Conservation (phyloP, 1,140 invertebrate genomes). For the Brachionus koreanus region DNA sequence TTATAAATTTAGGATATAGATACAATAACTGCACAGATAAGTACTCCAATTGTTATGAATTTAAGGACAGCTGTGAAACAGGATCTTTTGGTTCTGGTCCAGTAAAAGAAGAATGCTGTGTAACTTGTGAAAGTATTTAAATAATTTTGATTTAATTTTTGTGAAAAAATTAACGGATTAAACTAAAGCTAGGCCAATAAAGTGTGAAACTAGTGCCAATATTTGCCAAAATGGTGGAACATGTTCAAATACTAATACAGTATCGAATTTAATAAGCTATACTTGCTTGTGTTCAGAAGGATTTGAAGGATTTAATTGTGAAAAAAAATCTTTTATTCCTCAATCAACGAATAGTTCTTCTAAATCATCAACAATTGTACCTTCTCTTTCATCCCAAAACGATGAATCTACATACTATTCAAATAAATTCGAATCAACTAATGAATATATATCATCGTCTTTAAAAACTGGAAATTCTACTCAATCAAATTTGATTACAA, state of each 20-base stretch:
- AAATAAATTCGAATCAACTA: neutral
- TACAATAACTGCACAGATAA: neutral
- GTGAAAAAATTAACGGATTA: neutral
- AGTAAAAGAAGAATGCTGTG: neutral
- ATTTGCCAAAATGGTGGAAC: constrained; percentile 5
- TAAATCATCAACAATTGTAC: neutral
- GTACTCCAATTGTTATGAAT: neutral
- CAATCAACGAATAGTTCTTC: neutral
- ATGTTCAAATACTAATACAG: neutral
- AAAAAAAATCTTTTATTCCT: neutral
- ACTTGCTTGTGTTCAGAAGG: neutral
- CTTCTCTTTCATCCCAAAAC: neutral
- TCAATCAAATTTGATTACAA: too few relatives aligned
- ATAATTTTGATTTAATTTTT: neutral
- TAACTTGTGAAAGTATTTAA: neutral
- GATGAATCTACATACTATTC: neutral
- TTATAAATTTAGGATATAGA: neutral
- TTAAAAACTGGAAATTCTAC: neutral
- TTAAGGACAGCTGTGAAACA: neutral
- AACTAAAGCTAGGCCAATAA: neutral
- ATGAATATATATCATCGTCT: neutral
- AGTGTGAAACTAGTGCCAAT: neutral
- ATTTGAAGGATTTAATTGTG: neutral
- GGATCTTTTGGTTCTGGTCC: neutral
- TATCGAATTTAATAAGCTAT: neutral